A percentile compares a stretch with the other conserved stretches of the same genome.
These are phyloP conservation scores for Nannospalax galili DNA, from an alignment of 2,113 vertebrate genomes.

Conservation along the genomic window DNA sequence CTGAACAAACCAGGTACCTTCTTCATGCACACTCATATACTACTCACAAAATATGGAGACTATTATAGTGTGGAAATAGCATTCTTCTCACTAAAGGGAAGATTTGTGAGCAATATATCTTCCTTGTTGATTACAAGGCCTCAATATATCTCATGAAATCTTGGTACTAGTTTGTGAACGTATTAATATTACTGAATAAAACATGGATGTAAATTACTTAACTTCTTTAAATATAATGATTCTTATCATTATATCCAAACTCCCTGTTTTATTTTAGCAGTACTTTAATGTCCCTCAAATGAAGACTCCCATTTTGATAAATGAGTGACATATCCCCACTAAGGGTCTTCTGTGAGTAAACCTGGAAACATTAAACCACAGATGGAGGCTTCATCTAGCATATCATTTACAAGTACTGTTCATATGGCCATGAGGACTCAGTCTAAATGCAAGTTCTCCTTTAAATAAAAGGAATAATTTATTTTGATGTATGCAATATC, in stretches of 20 bases:
- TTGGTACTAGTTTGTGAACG: neutral
- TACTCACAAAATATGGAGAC: fast-evolving
- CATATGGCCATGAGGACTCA: neutral
- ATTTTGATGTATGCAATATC: neutral
- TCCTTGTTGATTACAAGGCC: neutral
- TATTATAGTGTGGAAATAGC: fast-evolving
- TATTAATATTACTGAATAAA: neutral
- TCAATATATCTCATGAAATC: neutral
- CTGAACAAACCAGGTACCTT: too few species aligned
- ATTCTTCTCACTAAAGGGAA: neutral
- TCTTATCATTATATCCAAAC: too few species aligned
- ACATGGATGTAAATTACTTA: neutral
- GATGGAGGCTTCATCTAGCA: neutral
- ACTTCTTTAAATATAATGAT: neutral
- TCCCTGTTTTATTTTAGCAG: neutral
- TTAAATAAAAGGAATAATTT: neutral
- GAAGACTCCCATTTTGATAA: neutral
- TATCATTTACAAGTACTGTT: neutral
- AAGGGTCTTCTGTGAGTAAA: neutral
- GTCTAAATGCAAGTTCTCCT: neutral
- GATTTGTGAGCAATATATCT: too few species aligned
- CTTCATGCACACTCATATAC: neutral
- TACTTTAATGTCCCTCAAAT: neutral
- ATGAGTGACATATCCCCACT: too few species aligned
- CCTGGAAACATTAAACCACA: neutral